phyloP scores from a whole-genome alignment of 2,113 vertebrate species.

The Pseudopodoces humilis region DNA sequence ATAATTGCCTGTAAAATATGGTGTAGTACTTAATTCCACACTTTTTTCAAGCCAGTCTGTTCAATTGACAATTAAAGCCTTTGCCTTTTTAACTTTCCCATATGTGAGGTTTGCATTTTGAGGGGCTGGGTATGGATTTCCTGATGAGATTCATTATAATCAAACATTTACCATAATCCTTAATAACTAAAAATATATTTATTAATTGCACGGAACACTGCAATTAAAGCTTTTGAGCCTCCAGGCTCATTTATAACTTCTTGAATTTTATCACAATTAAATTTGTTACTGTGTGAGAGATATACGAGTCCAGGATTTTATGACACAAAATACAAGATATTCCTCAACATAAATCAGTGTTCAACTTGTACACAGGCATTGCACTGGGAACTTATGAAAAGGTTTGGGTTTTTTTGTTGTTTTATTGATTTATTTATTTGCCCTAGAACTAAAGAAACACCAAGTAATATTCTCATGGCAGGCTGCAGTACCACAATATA shows the following conservation, averaged over 20 bases:
- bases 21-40: not conserved
- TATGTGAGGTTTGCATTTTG: fast-evolving
- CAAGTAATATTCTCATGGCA: not conserved
- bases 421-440: not conserved
- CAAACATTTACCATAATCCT: not conserved
- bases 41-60: not conserved
- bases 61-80: not conserved
- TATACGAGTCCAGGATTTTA: not conserved
- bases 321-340: not conserved
- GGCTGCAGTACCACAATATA: not conserved
- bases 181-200: not conserved
- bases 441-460: not conserved
- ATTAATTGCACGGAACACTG: not conserved
- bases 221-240: not conserved
- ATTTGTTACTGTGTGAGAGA: not conserved
- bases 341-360: not conserved
- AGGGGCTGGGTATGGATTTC: not conserved
- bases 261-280: not conserved
- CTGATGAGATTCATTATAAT: not conserved
- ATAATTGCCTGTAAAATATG: not conserved
- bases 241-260: not conserved
- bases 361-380: not conserved
- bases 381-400: not conserved
- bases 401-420: too few relatives aligned
- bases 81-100: not conserved